Evolutionary conservation across 2,888 invertebrate species (phyloP), one percentile per base, ranked within the genome.

Genomic region (Lasioglossum morio): DNA sequence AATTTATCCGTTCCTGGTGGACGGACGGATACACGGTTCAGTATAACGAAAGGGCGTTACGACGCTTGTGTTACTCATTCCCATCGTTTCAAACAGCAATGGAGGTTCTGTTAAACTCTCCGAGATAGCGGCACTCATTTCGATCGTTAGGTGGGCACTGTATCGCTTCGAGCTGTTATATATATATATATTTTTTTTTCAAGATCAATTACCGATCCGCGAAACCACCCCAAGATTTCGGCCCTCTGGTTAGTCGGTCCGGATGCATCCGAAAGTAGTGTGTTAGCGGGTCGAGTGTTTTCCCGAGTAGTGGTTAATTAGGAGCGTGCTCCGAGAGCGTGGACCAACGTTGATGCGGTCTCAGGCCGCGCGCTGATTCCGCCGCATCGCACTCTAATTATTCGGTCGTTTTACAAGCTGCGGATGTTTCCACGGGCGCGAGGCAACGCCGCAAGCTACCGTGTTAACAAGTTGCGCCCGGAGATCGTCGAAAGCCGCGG

Each of bases 271-370:
- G 79, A 53, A 86, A 86, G 79, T 78, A 85, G 81, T 73, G 84
- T 88, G 89, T 89, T 78, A 90, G 34, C 80, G 86, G 89, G 91
- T 92, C 88, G 85, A 92, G 91, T 87, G 84, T 83, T 86, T 63
- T 72, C 27, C 73, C 79, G 75, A 81, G 81, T 60, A 74, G 79
- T 69, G 75, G 84, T 88, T 91, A 91, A 91, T 90, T 90, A 89
- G 83, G 77, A 53, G 72, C 79, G 40, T 75, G 19, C 60, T 46
- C 72, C 19, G 77, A 78, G 70, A 34, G 46, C 37, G 30, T 30
- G 77, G 76, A 27, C 73, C 81, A 85, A 77, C 74, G 66, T 37
- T 60, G 66, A 81, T 48, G 72, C 77, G 60, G 69, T 53, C 72
- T 81, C 82, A 69, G 79, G 46, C 46, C 60, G 66, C 77, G 37